These are phyloP conservation scores for Daktulosphaira vitifoliae DNA, from an alignment of 1,140 invertebrate species.

Conservation along the genomic window DNA sequence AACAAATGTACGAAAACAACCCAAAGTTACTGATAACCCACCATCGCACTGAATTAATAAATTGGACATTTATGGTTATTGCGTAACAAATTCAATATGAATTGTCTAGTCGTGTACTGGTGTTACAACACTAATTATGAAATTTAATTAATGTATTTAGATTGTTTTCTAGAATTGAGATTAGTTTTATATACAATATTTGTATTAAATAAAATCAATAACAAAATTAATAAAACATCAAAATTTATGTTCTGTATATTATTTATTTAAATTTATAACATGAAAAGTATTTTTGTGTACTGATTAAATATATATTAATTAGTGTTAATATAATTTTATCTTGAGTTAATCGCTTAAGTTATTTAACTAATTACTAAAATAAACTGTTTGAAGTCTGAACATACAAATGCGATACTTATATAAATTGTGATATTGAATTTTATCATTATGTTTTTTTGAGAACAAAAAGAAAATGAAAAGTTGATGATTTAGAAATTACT, in stretches of 20 bases:
- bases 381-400: neutral
- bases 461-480: constrained; percentile 23
- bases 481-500: constrained; percentile 7
- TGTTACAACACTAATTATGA: constrained; percentile 21
- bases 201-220: neutral
- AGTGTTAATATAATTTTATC: constrained; percentile 13
- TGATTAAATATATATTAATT: neutral
- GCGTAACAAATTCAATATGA: constrained; percentile 16
- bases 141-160: constrained; percentile 21
- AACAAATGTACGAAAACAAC: constrained; percentile 23
- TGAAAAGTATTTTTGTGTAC: constrained; percentile 11
- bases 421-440: constrained; percentile 31
- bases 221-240: constrained; percentile 2
- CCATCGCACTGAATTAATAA: constrained; percentile 12
- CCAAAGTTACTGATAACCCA: constrained; percentile 17
- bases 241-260: neutral
- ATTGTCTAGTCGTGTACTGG: constrained; percentile 28
- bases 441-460: constrained; percentile 20
- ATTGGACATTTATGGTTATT: neutral
- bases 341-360: constrained; percentile 14
- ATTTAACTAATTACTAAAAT: constrained; percentile 25
- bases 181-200: constrained; percentile 10
- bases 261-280: neutral
- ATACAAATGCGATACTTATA: constrained; percentile 11
- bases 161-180: constrained; percentile 20